phyloP scores from a whole-genome alignment of 2,888 invertebrate species.

The Apamea monoglypha region DNA sequence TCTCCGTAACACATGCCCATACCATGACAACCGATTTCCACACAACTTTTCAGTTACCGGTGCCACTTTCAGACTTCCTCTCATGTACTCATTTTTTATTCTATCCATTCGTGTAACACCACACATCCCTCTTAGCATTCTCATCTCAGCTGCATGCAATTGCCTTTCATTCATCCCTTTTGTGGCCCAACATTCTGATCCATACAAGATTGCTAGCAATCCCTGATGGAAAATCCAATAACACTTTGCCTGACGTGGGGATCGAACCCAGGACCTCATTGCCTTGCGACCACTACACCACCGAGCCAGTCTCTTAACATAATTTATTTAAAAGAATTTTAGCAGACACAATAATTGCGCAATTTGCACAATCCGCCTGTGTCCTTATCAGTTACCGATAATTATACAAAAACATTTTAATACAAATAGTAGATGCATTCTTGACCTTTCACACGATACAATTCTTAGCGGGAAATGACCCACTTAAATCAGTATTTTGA shows the following conservation, averaged over 20 bases:
- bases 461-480: slow-evolving; percentile 72
- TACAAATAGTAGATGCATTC: slow-evolving; percentile 66
- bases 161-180: too few species aligned
- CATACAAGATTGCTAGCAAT: too few species aligned
- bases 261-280: neutral
- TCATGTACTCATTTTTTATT: too few species aligned
- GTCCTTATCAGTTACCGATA: slow-evolving; percentile 43
- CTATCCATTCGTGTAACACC: too few species aligned
- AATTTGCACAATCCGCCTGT: slow-evolving; percentile 21
- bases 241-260: neutral
- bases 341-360: slow-evolving; percentile 6
- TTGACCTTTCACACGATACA: slow-evolving; percentile 68
- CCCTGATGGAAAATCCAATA: neutral
- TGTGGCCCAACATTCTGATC: too few species aligned
- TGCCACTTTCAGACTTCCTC: too few species aligned
- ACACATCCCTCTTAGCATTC: too few species aligned
- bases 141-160: too few species aligned
- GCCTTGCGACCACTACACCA: neutral
- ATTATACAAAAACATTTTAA: slow-evolving; percentile 48
- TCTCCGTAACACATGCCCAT: too few species aligned
- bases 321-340: neutral
- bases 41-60: too few species aligned
- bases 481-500: slow-evolving; percentile 44
- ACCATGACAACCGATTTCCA: too few species aligned
- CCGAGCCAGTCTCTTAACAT: neutral